These are phyloP conservation scores for Eupsittula cactorum DNA, from an alignment of 2,113 vertebrate species.

Conservation along the genomic window DNA sequence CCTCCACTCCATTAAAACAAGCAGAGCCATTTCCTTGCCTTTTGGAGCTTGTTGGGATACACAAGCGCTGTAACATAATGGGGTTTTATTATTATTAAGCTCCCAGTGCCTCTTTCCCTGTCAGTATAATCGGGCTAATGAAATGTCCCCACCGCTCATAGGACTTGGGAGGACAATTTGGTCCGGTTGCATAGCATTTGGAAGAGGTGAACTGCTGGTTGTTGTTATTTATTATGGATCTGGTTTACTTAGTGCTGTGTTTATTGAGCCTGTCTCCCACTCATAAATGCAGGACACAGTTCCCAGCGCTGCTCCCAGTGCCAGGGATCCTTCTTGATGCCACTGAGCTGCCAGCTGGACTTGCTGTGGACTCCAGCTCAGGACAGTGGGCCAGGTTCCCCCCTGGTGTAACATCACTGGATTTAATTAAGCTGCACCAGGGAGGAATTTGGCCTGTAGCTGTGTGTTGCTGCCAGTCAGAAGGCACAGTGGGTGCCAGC, in stretches of 20 bases:
- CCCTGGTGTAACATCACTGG: slow-evolving; percentile 59
- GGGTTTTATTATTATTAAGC: slow-evolving; percentile 53
- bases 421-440: slow-evolving; percentile 51
- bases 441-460: slow-evolving; percentile 37
- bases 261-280: slow-evolving; percentile 31
- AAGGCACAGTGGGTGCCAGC: not conserved
- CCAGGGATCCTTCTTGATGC: slow-evolving; percentile 34
- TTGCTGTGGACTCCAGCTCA: slow-evolving; percentile 21
- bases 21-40: not conserved
- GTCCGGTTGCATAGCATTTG: not conserved
- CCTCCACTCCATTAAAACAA: not conserved
- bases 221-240: slow-evolving; percentile 23
- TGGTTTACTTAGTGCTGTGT: not conserved
- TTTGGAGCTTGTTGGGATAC: not conserved
- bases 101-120: slow-evolving; percentile 25
- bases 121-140: slow-evolving; percentile 34
- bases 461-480: not conserved
- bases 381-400: slow-evolving; percentile 61
- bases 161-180: slow-evolving; percentile 30
- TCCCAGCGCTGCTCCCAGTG: not conserved
- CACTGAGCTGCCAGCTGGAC: slow-evolving; percentile 62
- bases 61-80: not conserved
- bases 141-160: not conserved
- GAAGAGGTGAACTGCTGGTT: not conserved
- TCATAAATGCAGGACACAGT: not conserved